Evolutionary conservation across 2,113 vertebrate genomes (phyloP).

Genomic region (Ailurus styani): DNA sequence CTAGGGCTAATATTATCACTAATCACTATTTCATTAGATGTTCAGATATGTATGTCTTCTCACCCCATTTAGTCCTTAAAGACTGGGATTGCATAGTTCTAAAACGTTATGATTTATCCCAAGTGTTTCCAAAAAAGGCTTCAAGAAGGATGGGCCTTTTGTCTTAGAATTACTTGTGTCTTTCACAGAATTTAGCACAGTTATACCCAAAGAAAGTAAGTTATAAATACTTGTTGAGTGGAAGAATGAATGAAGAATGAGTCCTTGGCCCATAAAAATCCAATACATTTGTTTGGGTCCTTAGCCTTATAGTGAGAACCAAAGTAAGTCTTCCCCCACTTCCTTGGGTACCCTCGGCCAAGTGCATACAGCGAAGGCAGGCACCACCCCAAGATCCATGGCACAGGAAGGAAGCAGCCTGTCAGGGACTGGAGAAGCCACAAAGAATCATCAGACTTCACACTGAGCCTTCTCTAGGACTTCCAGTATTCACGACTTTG

Average conservation of each 20-base stretch:
- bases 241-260: neutral
- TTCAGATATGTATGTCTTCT: neutral
- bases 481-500: neutral
- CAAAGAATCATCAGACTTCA: neutral
- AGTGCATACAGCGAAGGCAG: neutral
- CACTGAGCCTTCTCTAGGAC: neutral
- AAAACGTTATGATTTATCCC: neutral
- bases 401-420: neutral
- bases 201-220: neutral
- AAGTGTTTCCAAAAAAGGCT: neutral
- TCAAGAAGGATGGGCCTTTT: neutral
- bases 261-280: neutral
- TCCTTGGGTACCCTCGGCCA: neutral
- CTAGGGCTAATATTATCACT: neutral
- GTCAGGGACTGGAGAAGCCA: neutral
- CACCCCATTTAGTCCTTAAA: neutral
- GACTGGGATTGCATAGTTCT: neutral
- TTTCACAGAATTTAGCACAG: constrained; percentile 5
- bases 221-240: neutral
- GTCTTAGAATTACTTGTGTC: neutral
- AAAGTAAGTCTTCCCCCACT: neutral
- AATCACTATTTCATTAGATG: neutral
- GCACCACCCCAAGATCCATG: neutral
- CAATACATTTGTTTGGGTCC: neutral
- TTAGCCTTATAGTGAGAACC: neutral